Conservation (phyloP, 2,113 vertebrate genomes). For the Himantopus leucocephalus region DNA sequence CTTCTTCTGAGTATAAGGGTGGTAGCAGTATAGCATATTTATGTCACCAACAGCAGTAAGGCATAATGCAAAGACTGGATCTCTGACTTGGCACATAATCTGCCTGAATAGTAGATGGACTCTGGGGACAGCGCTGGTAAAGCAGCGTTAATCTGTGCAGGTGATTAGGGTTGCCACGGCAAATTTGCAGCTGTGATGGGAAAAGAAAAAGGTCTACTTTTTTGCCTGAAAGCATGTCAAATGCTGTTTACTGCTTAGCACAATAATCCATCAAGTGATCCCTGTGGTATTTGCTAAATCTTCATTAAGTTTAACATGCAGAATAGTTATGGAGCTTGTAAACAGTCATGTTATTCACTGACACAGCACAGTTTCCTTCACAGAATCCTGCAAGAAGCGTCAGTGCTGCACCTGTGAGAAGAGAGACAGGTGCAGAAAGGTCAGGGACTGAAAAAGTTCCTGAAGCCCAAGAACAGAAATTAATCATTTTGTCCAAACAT, state of each 20-base stretch:
- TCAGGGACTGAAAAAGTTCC: neutral
- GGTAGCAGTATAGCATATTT: neutral
- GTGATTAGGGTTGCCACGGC: neutral
- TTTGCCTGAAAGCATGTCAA: neutral
- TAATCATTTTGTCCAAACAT: neutral
- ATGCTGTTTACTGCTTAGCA: neutral
- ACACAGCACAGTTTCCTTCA: neutral
- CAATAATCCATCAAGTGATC: slow-evolving; percentile 22
- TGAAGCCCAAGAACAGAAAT: neutral
- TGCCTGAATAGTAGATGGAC: neutral
- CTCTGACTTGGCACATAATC: neutral
- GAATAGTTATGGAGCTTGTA: neutral
- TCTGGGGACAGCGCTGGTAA: neutral
- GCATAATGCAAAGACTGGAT: neutral
- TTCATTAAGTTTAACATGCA: slow-evolving; percentile 9
- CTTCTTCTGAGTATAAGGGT: neutral
- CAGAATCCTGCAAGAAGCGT: neutral
- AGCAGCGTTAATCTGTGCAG: neutral
- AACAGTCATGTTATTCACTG: neutral
- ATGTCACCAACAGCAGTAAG: neutral
- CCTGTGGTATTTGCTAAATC: slow-evolving; percentile 10
- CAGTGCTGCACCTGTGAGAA: neutral
- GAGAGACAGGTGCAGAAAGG: neutral
- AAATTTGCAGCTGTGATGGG: neutral
- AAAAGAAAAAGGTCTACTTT: neutral